Conservation (phyloP, 2,113 vertebrate genomes). For the Climacteris rufus region DNA sequence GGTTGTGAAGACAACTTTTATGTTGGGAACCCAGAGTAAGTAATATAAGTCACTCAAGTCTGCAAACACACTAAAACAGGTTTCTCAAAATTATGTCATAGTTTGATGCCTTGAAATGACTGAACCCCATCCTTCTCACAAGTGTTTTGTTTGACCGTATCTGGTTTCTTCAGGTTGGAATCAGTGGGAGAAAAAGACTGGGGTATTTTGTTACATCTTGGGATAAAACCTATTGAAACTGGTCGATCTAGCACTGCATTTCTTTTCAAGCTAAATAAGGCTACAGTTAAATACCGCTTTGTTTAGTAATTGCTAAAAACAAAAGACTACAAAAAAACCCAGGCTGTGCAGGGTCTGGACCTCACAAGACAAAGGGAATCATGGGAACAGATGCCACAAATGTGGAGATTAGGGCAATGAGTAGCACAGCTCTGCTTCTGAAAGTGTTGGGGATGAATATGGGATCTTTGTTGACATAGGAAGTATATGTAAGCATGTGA, state of each 20-base stretch:
- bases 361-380: constrained; percentile 3
- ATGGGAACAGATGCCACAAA: not conserved
- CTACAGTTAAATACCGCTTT: not conserved
- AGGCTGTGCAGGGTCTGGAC: not conserved
- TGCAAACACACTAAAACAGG: not conserved
- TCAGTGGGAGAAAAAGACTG: not conserved
- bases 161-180: not conserved
- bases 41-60: not conserved
- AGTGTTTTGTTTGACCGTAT: not conserved
- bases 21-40: not conserved
- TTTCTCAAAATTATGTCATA: not conserved
- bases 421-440: not conserved
- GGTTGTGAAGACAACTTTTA: not conserved
- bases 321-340: not conserved
- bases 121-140: not conserved
- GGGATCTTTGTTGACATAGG: not conserved
- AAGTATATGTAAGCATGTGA: not conserved
- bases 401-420: not conserved
- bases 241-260: not conserved
- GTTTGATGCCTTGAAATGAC: not conserved
- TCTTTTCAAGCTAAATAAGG: constrained; percentile 25
- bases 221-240: not conserved
- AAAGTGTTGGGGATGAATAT: not conserved
- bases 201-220: not conserved
- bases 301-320: constrained; percentile 31